Base-by-base conservation (phyloP, 2,113 vertebrate species). In the Coracopsis vasa region DNA sequence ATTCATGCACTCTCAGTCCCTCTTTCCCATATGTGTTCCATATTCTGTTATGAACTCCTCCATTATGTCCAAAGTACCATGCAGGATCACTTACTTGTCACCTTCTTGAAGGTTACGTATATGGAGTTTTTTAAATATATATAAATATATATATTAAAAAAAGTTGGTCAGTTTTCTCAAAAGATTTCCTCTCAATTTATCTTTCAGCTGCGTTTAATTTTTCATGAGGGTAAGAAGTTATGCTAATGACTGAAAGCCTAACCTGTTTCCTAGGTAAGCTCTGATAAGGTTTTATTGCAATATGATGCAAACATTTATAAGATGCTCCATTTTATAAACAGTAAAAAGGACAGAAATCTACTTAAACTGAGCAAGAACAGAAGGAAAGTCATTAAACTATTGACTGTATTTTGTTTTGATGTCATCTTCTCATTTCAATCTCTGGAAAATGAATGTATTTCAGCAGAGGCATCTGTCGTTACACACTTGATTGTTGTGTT, bases 401-500 rank as follows among this genome's bases (percentile, higher is more conserved):
- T 12, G 20, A 17, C 31, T 37, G 6, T 11, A 0, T 11, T 24
- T 58, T 35, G 3, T 33, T 88, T 70, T 62, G 31, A 13, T 28
- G 19, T 42, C 17, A 29, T 10, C 37, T 31, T 50, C 70, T 65
- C 15, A 7, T 19, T 88, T 58, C 66, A 1, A 7, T 28, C 25
- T 45, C n/a, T 16, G 66, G 51, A 39, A 81, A 50, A 37, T 1
- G 0, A 23, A 80, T 45, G 56, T 25, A 48, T 12, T 75, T 75
- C 45, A n/a, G 70, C 37, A 67, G 33, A 50, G 35, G 14, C 35
- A 4, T 16, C 53, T 58, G 39, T 16, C 73, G 37, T 20, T 64
- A 21, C 16, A 13, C 0, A 1, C n/a, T 58, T 25, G 47, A 51
- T 58, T 1, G 2, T 56, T 28, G 23, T 8, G 13, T 41, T 61